phyloP scores from a whole-genome alignment of 1,140 invertebrate genomes.

The Triops cancriformis region DNA sequence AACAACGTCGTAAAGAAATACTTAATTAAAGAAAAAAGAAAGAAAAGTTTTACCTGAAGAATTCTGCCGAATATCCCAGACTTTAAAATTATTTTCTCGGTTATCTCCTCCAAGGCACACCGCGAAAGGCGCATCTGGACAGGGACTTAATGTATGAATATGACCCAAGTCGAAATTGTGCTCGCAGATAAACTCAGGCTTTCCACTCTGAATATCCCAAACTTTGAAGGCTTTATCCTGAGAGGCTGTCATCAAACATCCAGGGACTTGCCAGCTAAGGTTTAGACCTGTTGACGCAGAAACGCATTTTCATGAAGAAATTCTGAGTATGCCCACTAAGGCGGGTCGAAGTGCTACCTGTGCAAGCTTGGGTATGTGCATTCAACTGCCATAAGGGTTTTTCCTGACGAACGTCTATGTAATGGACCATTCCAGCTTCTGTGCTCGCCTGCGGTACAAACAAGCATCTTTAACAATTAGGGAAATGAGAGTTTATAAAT shows the following conservation, averaged over 20 bases:
- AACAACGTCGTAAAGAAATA: neutral
- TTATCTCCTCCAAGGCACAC: slow-evolving; percentile 75
- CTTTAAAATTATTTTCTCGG: slow-evolving; percentile 63
- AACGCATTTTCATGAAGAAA: slow-evolving; percentile 22
- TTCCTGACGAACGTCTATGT: slow-evolving; percentile 62
- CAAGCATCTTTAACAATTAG: slow-evolving; percentile 33
- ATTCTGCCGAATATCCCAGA: slow-evolving; percentile 61
- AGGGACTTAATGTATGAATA: slow-evolving; percentile 60
- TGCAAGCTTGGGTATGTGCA: slow-evolving; percentile 72
- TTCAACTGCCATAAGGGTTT: slow-evolving; percentile 65
- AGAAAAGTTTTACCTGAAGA: slow-evolving; percentile 48
- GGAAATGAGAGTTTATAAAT: slow-evolving; percentile 18
- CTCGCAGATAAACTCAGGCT: slow-evolving; percentile 45
- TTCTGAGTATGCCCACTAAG: slow-evolving; percentile 26
- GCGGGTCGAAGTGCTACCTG: slow-evolving; percentile 44
- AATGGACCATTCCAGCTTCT: slow-evolving; percentile 66
- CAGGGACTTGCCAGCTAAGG: slow-evolving; percentile 55
- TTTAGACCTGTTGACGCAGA: slow-evolving; percentile 43
- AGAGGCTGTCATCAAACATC: slow-evolving; percentile 60
- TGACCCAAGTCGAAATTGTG: slow-evolving; percentile 57
- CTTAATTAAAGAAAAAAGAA: neutral
- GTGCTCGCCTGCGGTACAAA: slow-evolving; percentile 56
- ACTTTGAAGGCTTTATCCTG: slow-evolving; percentile 64
- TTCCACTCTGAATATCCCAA: slow-evolving; percentile 55
- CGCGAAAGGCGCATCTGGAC: slow-evolving; percentile 70